These are phyloP conservation scores for Lepisosteus oculatus DNA, from an alignment of 2,113 vertebrate species.

Conservation along the genomic window DNA sequence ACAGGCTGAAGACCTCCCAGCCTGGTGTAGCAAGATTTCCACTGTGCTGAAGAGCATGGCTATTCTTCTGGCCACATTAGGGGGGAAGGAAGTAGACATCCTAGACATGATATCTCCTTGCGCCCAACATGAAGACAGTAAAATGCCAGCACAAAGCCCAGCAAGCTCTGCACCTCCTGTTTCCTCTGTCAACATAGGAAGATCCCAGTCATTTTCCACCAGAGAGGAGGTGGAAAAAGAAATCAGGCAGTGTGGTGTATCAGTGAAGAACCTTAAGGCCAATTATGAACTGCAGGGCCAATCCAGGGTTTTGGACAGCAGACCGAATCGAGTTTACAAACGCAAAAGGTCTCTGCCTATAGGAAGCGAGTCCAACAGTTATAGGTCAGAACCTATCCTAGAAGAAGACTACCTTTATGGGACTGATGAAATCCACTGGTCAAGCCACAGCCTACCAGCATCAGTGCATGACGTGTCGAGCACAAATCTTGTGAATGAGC, in stretches of 20 bases:
- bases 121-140: conserved; percentile 43
- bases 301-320: conserved; percentile 31
- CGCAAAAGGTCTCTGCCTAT: conserved; percentile 67
- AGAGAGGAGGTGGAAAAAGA: conserved; percentile 85
- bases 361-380: conserved; percentile 42
- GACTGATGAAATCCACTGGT: conserved; percentile 26
- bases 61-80: conserved; percentile 69
- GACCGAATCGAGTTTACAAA: conserved; percentile 62
- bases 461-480: conserved; percentile 31
- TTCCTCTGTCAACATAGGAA: conserved; percentile 56
- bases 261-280: conserved; percentile 86
- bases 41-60: conserved; percentile 77
- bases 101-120: conserved; percentile 61
- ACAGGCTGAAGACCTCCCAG: conserved; percentile 72
- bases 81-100: conserved; percentile 71
- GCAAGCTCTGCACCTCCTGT: conserved; percentile 36
- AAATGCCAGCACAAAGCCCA: conserved; percentile 32
- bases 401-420: conserved; percentile 63
- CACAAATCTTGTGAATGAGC: conserved; percentile 53
- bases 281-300: conserved; percentile 78
- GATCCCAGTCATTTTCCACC: conserved; percentile 84
- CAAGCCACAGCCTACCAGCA: conserved; percentile 32
- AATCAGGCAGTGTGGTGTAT: conserved; percentile 87
- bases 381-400: conserved; percentile 59
- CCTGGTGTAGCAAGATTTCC: conserved; percentile 80